Evolutionary conservation across 2,797 vertebrate species (phyloP).

Genomic region (Mionectes olivaceus): DNA sequence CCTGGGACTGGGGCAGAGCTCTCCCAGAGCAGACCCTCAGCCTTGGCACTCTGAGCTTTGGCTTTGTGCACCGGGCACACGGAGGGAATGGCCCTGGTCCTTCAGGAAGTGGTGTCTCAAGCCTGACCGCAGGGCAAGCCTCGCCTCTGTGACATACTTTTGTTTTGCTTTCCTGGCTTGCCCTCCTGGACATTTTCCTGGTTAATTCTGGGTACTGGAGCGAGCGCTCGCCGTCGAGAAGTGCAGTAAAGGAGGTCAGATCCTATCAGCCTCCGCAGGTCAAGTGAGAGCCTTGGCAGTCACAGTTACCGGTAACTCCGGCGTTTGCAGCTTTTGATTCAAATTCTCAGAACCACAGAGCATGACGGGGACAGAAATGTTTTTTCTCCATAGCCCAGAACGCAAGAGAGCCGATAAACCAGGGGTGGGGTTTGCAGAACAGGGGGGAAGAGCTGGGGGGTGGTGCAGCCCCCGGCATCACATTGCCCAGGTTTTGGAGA

Average conservation of each 20-base stretch:
- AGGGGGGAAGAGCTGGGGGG: not conserved
- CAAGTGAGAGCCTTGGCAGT: not conserved
- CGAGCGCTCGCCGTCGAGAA: accelerated
- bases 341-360: not conserved
- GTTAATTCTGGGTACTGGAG: conserved; percentile 18
- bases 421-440: not conserved
- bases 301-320: not conserved
- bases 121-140: not conserved
- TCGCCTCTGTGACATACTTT: not conserved
- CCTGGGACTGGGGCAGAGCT: accelerated
- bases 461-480: not conserved
- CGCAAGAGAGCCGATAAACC: not conserved
- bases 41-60: too few species aligned
- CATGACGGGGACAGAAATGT: not conserved
- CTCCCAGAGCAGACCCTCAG: not conserved
- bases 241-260: conserved; percentile 35
- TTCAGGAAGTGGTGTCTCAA: accelerated
- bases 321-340: not conserved
- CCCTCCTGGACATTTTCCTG: not conserved
- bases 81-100: accelerated
- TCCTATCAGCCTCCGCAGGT: not conserved
- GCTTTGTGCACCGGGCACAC: accelerated
- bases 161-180: not conserved
- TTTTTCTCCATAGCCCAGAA: not conserved
- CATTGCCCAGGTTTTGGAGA: not conserved